A percentile compares a stretch with the other conserved stretches of the same genome.
Evolutionary conservation across 2,113 vertebrate species (phyloP).

Genomic region (Thunnus maccoyii): DNA sequence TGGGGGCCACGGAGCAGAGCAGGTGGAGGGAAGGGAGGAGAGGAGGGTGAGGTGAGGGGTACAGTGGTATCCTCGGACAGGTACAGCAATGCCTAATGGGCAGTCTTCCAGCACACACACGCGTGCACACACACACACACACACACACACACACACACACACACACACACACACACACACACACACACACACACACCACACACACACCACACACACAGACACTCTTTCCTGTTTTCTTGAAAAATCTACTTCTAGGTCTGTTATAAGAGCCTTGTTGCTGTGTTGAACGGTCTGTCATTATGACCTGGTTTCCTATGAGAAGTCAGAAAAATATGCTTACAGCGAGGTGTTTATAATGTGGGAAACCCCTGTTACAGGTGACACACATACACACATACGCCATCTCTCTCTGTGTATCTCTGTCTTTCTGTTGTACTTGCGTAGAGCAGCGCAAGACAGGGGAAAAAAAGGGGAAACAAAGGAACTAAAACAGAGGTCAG

Average conservation of each 20-base stretch:
- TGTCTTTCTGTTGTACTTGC: not conserved
- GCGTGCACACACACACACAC: not conserved
- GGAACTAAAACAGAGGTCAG: slow-evolving; percentile 65
- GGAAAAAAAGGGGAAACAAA: slow-evolving; percentile 41
- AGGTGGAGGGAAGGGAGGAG: slow-evolving; percentile 58
- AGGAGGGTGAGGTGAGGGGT: slow-evolving; percentile 45
- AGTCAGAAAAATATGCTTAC: slow-evolving; percentile 32
- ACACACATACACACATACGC: slow-evolving; percentile 28
- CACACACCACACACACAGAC: slow-evolving; percentile 26
- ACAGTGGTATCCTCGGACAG: slow-evolving; percentile 64
- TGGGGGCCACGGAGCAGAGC: slow-evolving; percentile 59
- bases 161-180: slow-evolving; percentile 20
- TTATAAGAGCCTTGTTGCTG: slow-evolving; percentile 21
- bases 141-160: slow-evolving; percentile 24
- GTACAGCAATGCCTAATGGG: slow-evolving; percentile 77
- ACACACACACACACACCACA: slow-evolving; percentile 16
- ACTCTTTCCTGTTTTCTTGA: slow-evolving; percentile 68
- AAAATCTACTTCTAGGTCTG: slow-evolving; percentile 37
- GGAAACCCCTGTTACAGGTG: slow-evolving; percentile 59
- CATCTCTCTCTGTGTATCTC: not conserved
- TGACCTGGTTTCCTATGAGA: slow-evolving; percentile 56
- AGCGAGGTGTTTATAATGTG: slow-evolving; percentile 47
- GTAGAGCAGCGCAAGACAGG: not conserved
- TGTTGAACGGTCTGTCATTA: slow-evolving; percentile 4
- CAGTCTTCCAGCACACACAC: not conserved